These are phyloP conservation scores for Mirza zaza DNA, from an alignment of 2,113 vertebrate species.

Conservation along the genomic window DNA sequence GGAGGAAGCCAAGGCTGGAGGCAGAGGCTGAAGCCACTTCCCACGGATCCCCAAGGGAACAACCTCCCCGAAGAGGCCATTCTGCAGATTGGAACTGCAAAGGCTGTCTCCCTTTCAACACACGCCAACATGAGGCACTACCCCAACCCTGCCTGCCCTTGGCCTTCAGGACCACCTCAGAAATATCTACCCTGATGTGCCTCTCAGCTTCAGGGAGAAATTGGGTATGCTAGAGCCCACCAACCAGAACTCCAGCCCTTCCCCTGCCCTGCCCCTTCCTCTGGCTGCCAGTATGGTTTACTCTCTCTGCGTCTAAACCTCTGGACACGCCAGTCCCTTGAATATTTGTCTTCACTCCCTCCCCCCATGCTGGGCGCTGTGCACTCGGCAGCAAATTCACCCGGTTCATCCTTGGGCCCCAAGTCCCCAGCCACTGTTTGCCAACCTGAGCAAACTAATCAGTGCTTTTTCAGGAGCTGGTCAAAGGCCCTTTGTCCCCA, in stretches of 20 bases:
- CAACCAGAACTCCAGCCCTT: not conserved
- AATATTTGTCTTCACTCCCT: not conserved
- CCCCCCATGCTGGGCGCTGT: not conserved
- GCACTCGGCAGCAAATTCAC: not conserved
- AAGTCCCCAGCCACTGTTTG: slow-evolving; percentile 25
- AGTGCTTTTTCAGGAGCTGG: not conserved
- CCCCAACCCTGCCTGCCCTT: no score
- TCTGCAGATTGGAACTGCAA: fast-evolving
- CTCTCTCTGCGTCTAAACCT: not conserved
- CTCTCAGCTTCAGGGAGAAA: not conserved
- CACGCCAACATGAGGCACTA: no score
- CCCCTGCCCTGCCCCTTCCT: not conserved
- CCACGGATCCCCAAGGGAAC: not conserved
- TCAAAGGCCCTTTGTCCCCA: slow-evolving; percentile 56
- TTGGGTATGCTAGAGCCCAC: not conserved
- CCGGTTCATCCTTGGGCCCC: not conserved
- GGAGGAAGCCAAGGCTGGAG: not conserved
- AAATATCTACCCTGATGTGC: no score
- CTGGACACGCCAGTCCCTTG: not conserved
- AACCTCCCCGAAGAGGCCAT: not conserved
- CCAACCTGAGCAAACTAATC: slow-evolving; percentile 53
- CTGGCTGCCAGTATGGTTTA: not conserved
- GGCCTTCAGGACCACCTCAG: no score
- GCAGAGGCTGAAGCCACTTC: not conserved
- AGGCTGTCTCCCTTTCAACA: no score